Evolutionary conservation across 2,113 vertebrate species (phyloP).

Genomic region (Pica pica): DNA sequence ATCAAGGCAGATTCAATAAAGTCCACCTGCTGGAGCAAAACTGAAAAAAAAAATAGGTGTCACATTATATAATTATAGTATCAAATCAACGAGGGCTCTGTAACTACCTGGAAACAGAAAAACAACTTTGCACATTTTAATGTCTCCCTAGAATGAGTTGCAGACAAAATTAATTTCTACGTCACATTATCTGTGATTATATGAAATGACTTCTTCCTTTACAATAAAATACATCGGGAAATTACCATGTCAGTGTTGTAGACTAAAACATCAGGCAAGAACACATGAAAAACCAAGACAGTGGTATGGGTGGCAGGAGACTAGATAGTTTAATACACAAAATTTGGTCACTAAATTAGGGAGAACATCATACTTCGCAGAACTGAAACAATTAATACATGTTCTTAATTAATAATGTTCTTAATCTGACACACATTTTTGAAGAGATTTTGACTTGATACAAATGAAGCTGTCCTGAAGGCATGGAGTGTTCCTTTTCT

Average conservation of each 20-base stretch:
- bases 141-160: neutral
- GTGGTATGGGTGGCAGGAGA: neutral
- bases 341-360: neutral
- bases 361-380: neutral
- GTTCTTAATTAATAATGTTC: neutral
- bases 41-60: neutral
- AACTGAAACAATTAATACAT: neutral
- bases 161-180: neutral
- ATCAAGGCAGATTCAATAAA: neutral
- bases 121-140: neutral
- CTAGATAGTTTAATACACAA: neutral
- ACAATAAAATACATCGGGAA: neutral
- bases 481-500: neutral
- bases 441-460: constrained; percentile 42
- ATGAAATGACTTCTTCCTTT: neutral
- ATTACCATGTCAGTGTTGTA: neutral
- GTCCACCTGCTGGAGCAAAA: neutral
- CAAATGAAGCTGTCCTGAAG: constrained; percentile 16
- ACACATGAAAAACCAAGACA: neutral
- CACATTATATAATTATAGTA: neutral
- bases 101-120: neutral
- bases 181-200: neutral
- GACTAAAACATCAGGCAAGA: neutral
- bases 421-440: constrained; percentile 38
- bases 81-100: accelerated